phyloP scores from a whole-genome alignment of 1,140 invertebrate species.

The Ips nitidus region DNA sequence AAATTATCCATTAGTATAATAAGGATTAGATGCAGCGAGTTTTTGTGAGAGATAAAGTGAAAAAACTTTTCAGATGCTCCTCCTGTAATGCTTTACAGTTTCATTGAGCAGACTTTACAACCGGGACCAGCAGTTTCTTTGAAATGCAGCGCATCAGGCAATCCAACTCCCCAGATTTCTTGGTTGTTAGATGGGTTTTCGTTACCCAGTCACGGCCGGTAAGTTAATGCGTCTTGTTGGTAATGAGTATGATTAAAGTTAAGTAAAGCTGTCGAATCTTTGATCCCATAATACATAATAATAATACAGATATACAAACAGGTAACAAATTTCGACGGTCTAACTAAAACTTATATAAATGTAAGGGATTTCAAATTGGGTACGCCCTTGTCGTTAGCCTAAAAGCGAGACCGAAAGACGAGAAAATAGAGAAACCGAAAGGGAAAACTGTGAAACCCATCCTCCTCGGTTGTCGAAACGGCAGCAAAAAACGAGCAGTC shows the following conservation, averaged over 20 bases:
- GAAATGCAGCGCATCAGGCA: slow-evolving; percentile 83
- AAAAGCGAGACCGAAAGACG: not conserved
- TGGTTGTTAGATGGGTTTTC: slow-evolving; percentile 81
- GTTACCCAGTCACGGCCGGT: slow-evolving; percentile 72
- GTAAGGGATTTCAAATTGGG: not conserved
- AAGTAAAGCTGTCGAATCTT: not conserved
- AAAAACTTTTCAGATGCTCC: slow-evolving; percentile 67
- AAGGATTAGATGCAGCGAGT: too few species aligned
- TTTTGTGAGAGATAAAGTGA: too few species aligned
- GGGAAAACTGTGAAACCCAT: slow-evolving; percentile 4
- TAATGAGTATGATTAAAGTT: not conserved
- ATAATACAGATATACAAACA: too few species aligned
- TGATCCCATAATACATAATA: not conserved
- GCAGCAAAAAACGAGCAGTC: slow-evolving; percentile 11
- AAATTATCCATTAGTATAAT: too few species aligned
- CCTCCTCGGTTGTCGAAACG: slow-evolving; percentile 9
- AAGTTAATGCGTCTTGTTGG: slow-evolving; percentile 40
- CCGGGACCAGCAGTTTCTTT: slow-evolving; percentile 81
- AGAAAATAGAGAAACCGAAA: slow-evolving; percentile 2
- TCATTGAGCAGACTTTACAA: slow-evolving; percentile 81
- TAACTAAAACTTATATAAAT: too few species aligned
- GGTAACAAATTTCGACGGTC: too few species aligned
- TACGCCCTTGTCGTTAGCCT: not conserved
- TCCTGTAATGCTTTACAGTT: slow-evolving; percentile 76
- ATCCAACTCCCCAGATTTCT: slow-evolving; percentile 79